Evolutionary conservation across 2,888 invertebrate species (phyloP), one percentile per base, ranked within the genome.

Genomic region (Ennomos quercinarius): DNA sequence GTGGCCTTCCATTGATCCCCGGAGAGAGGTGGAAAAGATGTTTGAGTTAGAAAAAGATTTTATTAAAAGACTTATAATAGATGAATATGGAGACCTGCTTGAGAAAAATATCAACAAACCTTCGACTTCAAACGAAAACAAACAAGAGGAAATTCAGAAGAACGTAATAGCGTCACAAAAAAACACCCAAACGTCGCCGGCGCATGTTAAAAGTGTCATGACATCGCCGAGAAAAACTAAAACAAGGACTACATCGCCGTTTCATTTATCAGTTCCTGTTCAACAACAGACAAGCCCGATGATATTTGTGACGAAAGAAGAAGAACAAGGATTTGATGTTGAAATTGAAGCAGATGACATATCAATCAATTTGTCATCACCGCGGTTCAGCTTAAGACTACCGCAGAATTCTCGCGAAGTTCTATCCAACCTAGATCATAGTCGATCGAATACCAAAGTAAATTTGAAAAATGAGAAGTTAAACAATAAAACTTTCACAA

Each of bases 101-200:
- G 82, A 85, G 64, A 86, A 86, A 61, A 86, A 79, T 62, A 72
- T 89, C 9, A 77, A 78, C n/a, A 90, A 89, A 71, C 85, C 87
- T 9, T 85, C 89, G 1, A 84, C 85, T 12, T 88, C 89, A 1
- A 81, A 77, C 59, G 77, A 78, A 2, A 68, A 61, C 12, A 62
- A 55, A 27, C 49, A 56, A 8, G 68, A 70, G n/a, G 72, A 75
- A 27, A 66, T 54, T 27, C 71, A 50, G 9, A 80, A 72, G 44
- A 91, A 91, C 65, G 63, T 81, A 4, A 66, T 74, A 11, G 77
- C 84, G 1, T 73, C 73, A 10, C 91, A 87, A 46, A 93, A 92
- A 71, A 84, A 87, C 52, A 93, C 93, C 3, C 93, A 93, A 70
- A 93, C 93, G 0, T 91, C 93, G 8, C 92, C 92, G 3, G 84